Evolutionary conservation across 2,888 invertebrate species (phyloP).

Genomic region (Notocelia uddmanniana): DNA sequence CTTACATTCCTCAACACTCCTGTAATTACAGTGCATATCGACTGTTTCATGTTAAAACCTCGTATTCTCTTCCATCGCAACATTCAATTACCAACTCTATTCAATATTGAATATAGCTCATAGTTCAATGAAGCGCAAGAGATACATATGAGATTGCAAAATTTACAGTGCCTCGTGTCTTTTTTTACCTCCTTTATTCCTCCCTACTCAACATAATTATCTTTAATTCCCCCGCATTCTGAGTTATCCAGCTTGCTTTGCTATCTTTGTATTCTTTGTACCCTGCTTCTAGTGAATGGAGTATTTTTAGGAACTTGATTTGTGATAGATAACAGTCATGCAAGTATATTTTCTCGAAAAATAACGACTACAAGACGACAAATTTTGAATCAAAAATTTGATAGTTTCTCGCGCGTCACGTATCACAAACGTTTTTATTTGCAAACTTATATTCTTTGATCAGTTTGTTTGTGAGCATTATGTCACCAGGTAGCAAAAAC

Average conservation of each 20-base stretch:
- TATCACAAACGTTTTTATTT: neutral
- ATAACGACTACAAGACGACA: neutral
- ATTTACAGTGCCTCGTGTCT: slow-evolving; percentile 11
- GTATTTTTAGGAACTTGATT: slow-evolving; percentile 15
- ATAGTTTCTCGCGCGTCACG: neutral
- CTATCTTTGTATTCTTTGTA: slow-evolving; percentile 37
- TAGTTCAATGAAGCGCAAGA: neutral
- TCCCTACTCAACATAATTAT: slow-evolving; percentile 43
- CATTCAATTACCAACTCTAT: slow-evolving; percentile 2
- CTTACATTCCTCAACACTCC: slow-evolving; percentile 36
- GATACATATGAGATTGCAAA: neutral
- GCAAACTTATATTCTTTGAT: too few species aligned
- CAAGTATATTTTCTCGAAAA: neutral
- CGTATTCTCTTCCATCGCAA: neutral
- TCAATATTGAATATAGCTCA: neutral
- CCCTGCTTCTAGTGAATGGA: slow-evolving; percentile 18
- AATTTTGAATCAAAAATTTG: neutral
- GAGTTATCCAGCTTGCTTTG: slow-evolving; percentile 38
- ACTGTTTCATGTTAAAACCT: slow-evolving; percentile 2
- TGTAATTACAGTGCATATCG: slow-evolving; percentile 32
- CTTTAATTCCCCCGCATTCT: slow-evolving; percentile 36
- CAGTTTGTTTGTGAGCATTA: too few species aligned
- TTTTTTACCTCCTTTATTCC: slow-evolving; percentile 30
- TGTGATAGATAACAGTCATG: neutral
- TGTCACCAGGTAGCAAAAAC: too few species aligned